Evolutionary conservation across 2,113 vertebrate species (phyloP).

Genomic region (Toxotes chatareus): DNA sequence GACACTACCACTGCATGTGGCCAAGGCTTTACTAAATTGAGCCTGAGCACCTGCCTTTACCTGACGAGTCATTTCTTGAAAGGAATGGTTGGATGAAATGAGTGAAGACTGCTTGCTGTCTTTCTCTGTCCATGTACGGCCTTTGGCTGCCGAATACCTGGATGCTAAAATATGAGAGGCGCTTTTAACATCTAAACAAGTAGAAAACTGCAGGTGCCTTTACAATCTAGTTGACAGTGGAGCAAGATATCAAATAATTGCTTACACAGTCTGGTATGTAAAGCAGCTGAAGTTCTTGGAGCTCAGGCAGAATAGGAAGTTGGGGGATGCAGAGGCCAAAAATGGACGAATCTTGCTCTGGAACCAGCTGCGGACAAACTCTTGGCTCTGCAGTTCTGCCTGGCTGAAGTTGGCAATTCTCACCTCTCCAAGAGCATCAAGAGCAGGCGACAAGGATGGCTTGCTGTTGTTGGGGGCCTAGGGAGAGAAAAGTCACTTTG

Average conservation of each 20-base stretch:
- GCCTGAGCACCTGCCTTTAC: slow-evolving; percentile 28
- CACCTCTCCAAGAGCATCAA: slow-evolving; percentile 56
- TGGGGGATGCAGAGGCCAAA: slow-evolving; percentile 49
- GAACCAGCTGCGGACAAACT: slow-evolving; percentile 36
- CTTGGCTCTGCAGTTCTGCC: slow-evolving; percentile 31
- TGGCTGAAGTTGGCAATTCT: slow-evolving; percentile 45
- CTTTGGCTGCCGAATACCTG: slow-evolving; percentile 46
- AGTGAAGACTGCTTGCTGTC: slow-evolving; percentile 46
- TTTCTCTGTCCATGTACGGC: slow-evolving; percentile 40
- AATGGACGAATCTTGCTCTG: slow-evolving; percentile 45
- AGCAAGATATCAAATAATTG: neutral
- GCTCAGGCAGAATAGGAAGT: slow-evolving; percentile 65
- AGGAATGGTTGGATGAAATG: slow-evolving; percentile 71
- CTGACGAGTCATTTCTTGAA: slow-evolving; percentile 47
- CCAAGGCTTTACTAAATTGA: neutral
- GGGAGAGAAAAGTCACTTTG: slow-evolving; percentile 3
- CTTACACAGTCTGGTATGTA: slow-evolving; percentile 72
- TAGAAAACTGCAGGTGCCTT: neutral
- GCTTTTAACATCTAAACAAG: slow-evolving; percentile 5
- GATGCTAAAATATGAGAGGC: slow-evolving; percentile 50
- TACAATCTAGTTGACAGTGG: neutral
- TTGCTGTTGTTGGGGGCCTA: slow-evolving; percentile 31
- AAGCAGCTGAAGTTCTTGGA: slow-evolving; percentile 70
- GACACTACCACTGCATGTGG: no score
- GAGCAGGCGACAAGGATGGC: slow-evolving; percentile 16